Base-by-base conservation (phyloP, 2,888 invertebrate genomes). In the Yponomeuta malinellus region DNA sequence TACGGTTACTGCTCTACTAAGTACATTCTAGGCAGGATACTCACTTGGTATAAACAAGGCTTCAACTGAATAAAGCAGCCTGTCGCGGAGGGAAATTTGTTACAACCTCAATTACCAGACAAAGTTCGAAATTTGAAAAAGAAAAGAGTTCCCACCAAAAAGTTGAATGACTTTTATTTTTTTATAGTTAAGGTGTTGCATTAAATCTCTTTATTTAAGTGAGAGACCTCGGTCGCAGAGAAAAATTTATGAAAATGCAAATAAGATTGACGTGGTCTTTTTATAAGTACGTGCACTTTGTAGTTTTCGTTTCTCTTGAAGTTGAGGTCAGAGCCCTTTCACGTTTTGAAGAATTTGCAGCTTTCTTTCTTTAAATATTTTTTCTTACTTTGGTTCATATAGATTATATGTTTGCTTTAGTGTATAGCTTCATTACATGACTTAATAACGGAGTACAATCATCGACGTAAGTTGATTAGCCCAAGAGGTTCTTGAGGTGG, bases 181-280 rank as follows among this genome's bases (percentile, higher is more conserved):
- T 33, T 65, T 31, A 65, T 65, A 29, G 6, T 66, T 43, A 15
- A 33, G 37, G 37, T 68, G n/a, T 67, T 37, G 12, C n/a, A 37
- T 43, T n/a, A 68, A 68, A 48, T 48, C 65, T 5, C 65, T 65
- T 31, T 65, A 29, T 29, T 33, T n/a, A 2, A 43, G 23, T 15
- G 23, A 48, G 43, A 68, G 48, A 23, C 23, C 43, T 23, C 8
- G 37, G 48, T 23, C 37, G n/a, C 37, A n/a, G n/a, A 37, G 10
- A 15, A 48, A 43, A 48, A 68, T 23, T 15, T 48, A 48, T 15
- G 65, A 65, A 31, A 68, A 68, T 68, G 68, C 68, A 68, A 68
- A 68, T 68, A 68, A 33, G 68, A 15, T 33, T 63, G 59, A 66
- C 63, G 43, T 71, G 43, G 63, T 68, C 23, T 69, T 64, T 65